These are phyloP conservation scores for Thelaira solivaga DNA, from an alignment of 2,888 invertebrate species.

Conservation along the genomic window DNA sequence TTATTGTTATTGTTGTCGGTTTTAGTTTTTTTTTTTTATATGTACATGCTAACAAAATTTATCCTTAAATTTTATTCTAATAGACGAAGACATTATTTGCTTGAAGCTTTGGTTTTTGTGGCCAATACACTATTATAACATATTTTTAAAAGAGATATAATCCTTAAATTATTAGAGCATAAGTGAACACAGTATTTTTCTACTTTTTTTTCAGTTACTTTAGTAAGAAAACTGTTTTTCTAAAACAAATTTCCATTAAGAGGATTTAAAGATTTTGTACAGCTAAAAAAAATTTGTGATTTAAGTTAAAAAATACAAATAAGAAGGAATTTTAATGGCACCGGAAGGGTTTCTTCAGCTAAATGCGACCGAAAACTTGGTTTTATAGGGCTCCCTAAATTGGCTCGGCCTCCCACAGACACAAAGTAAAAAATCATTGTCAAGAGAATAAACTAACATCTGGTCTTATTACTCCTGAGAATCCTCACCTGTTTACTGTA, in stretches of 20 bases:
- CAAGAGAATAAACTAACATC: no score
- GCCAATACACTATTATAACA: slow-evolving; percentile 60
- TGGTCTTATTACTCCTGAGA: no score
- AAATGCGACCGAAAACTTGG: no score
- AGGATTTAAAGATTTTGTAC: slow-evolving; percentile 18
- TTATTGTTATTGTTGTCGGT: no score
- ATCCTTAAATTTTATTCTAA: slow-evolving; percentile 35
- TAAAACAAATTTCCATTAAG: not conserved
- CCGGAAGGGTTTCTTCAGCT: no score
- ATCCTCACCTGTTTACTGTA: no score
- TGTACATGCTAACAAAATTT: not conserved
- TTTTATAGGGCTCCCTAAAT: no score
- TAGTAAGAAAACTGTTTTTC: not conserved
- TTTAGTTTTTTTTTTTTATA: not conserved
- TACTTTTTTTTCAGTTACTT: no score
- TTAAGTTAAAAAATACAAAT: no score
- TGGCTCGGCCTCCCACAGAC: no score
- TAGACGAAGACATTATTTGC: slow-evolving; percentile 38
- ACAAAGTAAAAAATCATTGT: no score
- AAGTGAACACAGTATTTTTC: slow-evolving; percentile 38
- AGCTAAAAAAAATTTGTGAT: not conserved
- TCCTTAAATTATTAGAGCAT: slow-evolving; percentile 59
- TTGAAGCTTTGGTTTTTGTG: slow-evolving; percentile 44
- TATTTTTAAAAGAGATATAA: slow-evolving; percentile 54
- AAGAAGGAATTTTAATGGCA: no score